A percentile compares a stretch with the other conserved stretches of the same genome.
phyloP scores from a whole-genome alignment of 2,797 vertebrate genomes.

The Catostomus latipinnis region DNA sequence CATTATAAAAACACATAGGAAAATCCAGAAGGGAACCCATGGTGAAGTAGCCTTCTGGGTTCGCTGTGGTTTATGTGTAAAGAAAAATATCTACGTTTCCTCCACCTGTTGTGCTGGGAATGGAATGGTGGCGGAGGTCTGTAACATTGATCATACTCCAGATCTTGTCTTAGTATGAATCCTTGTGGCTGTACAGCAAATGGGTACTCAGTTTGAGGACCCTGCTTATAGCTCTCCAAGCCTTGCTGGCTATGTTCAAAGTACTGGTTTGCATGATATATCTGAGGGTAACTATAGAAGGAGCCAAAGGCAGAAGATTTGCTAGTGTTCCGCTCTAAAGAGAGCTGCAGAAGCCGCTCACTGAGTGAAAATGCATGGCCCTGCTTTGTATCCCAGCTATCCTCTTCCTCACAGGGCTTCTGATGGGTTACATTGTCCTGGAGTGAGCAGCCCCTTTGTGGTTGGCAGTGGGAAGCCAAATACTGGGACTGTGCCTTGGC shows the following conservation, averaged over 20 bases:
- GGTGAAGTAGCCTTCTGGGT: too few relatives aligned
- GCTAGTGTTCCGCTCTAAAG: constrained; percentile 84
- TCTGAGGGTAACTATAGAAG: constrained; percentile 94
- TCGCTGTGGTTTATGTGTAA: background rate
- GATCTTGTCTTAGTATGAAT: constrained; percentile 69
- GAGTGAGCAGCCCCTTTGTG: constrained; percentile 58
- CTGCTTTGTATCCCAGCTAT: constrained; percentile 83
- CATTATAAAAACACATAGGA: too few relatives aligned
- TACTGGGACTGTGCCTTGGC: constrained; percentile 93
- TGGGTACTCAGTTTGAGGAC: constrained; percentile 87
- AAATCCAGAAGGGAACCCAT: too few relatives aligned
- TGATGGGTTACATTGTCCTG: constrained; percentile 63
- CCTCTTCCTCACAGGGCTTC: constrained; percentile 78
- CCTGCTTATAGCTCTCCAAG: constrained; percentile 68
- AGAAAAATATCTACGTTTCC: background rate
- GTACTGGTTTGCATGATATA: constrained; percentile 75
- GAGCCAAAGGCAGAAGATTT: constrained; percentile 77
- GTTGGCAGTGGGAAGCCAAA: constrained; percentile 79
- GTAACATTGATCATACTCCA: constrained; percentile 63
- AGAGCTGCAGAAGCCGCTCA: constrained; percentile 90
- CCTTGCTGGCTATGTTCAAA: constrained; percentile 59
- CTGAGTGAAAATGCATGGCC: constrained; percentile 91
- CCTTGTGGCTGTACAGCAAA: constrained; percentile 76
- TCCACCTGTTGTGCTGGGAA: constrained; percentile 78
- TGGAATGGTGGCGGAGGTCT: constrained; percentile 57